phyloP scores from a whole-genome alignment of 2,113 vertebrate genomes.

The Rhadina sibilatrix region DNA sequence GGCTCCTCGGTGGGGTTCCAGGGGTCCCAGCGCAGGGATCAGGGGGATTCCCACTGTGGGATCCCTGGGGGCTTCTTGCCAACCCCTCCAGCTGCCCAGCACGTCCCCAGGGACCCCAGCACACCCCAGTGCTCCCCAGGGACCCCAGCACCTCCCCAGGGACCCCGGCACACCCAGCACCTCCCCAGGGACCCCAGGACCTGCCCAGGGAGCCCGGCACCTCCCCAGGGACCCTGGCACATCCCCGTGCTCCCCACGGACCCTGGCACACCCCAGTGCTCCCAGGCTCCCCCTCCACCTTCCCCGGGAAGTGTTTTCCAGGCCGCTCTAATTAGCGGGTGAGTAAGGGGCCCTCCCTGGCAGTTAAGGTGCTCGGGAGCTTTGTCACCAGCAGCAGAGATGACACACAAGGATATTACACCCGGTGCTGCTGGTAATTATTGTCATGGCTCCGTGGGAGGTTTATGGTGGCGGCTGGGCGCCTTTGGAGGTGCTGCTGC shows the following conservation, averaged over 20 bases:
- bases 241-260: fast-evolving
- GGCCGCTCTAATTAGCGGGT: conserved; percentile 40
- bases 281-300: neutral
- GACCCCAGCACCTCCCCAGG: too few relatives aligned
- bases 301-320: neutral
- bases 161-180: too few relatives aligned
- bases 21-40: neutral
- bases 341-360: conserved; percentile 52
- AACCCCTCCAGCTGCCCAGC: neutral
- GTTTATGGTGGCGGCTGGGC: conserved; percentile 13
- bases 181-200: neutral
- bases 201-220: fast-evolving
- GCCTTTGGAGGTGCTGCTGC: neutral
- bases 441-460: conserved; percentile 54
- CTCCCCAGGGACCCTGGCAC: fast-evolving
- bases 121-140: fast-evolving
- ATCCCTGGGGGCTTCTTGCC: neutral
- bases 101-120: fast-evolving
- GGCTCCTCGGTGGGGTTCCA: too few relatives aligned
- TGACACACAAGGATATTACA: conserved; percentile 43
- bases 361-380: conserved; percentile 46
- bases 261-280: fast-evolving
- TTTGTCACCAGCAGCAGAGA: conserved; percentile 66
- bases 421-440: conserved; percentile 51
- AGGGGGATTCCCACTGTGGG: neutral